Percentiles rank a stretch among this genome's conserved stretches.
phyloP scores from a whole-genome alignment of 2,113 vertebrate genomes.

The Myrmecophaga tridactyla region DNA sequence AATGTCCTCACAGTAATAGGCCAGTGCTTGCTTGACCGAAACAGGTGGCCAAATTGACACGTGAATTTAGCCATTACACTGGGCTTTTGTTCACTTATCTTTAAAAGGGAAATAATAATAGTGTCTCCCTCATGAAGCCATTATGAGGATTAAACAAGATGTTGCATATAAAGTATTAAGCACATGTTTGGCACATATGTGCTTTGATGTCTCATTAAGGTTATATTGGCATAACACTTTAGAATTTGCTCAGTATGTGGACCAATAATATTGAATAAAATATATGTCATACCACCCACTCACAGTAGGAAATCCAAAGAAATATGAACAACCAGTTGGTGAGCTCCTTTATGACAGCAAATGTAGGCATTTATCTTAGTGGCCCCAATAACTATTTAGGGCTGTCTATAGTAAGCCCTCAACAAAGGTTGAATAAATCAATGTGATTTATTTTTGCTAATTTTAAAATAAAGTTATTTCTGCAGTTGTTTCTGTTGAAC shows the following conservation, averaged over 20 bases:
- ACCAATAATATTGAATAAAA: background rate
- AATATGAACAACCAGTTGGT: background rate
- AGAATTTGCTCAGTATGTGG: background rate
- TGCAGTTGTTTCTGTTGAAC: background rate
- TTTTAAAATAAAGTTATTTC: background rate
- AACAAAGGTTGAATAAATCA: background rate
- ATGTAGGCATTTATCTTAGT: background rate
- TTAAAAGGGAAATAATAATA: background rate
- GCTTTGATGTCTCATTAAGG: background rate
- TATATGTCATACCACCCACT: background rate
- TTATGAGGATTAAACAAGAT: slow-evolving; percentile 1
- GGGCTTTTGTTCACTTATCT: background rate
- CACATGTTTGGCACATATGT: background rate
- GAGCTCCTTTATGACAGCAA: background rate
- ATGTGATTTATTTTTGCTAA: background rate
- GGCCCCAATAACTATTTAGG: background rate
- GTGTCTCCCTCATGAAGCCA: background rate
- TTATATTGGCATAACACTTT: background rate
- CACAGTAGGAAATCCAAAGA: background rate
- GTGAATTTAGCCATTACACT: too few relatives aligned
- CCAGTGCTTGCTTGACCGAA: too few relatives aligned
- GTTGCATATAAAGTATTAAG: background rate
- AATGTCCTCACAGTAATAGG: too few relatives aligned
- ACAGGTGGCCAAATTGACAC: too few relatives aligned
- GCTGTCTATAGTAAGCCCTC: background rate